Evolutionary conservation across 2,797 vertebrate species (phyloP).

Genomic region (Peromyscus nudipes): DNA sequence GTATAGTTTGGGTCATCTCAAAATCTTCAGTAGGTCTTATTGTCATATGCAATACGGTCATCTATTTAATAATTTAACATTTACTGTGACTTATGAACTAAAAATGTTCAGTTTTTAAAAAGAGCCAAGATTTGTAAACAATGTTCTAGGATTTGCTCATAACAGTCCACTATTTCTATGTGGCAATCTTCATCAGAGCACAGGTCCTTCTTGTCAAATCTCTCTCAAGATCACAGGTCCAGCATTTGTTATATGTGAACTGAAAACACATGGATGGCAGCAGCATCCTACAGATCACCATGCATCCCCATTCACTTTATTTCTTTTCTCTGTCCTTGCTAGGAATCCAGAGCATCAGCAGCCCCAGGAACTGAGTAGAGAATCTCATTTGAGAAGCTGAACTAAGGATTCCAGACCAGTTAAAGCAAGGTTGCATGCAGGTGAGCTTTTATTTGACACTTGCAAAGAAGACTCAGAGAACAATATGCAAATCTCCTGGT

Average conservation of each 20-base stretch:
- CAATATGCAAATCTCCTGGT: not conserved
- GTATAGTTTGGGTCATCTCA: not conserved
- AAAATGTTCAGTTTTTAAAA: not conserved
- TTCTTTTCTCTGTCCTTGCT: not conserved
- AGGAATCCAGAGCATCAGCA: not conserved
- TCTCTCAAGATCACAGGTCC: not conserved
- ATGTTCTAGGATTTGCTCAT: not conserved
- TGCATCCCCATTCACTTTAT: not conserved
- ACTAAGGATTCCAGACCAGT: not conserved
- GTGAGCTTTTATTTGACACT: not conserved
- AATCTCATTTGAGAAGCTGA: not conserved
- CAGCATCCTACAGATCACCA: not conserved
- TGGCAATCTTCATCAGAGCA: not conserved
- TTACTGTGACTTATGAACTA: not conserved
- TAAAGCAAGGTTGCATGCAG: not conserved
- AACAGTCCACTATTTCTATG: not conserved
- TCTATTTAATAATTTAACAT: not conserved
- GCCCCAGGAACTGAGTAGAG: no score
- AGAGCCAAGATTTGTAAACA: not conserved
- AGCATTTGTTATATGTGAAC: not conserved
- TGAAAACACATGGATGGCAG: not conserved
- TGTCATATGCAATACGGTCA: accelerated
- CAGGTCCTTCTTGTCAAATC: not conserved
- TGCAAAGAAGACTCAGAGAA: not conserved
- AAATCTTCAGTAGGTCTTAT: not conserved